A percentile compares a stretch with the other conserved stretches of the same genome.
Evolutionary conservation across 2,113 vertebrate species (phyloP).

Genomic region (Zosterops hypoxanthus): DNA sequence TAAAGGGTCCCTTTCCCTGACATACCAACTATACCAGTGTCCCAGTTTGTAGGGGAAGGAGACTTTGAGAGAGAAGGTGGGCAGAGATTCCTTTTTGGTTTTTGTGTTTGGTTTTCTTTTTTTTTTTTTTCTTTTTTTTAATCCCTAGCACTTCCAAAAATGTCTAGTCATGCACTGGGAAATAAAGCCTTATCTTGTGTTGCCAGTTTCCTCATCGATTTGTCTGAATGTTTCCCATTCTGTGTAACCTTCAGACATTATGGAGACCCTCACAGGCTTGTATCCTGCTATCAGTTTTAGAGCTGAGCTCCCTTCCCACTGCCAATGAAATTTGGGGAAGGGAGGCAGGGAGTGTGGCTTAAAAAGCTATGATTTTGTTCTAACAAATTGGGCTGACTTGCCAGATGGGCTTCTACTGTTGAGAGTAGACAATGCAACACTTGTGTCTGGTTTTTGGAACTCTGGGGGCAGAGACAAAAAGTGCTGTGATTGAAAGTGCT

Average conservation of each 20-base stretch:
- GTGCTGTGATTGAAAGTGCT: not conserved
- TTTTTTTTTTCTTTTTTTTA: not conserved
- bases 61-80: not conserved
- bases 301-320: not conserved
- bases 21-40: not conserved
- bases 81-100: fast-evolving
- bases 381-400: not conserved
- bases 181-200: not conserved
- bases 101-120: not conserved
- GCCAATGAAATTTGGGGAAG: not conserved
- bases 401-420: not conserved
- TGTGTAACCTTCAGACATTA: not conserved
- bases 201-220: not conserved
- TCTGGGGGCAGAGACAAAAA: not conserved
- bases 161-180: not conserved
- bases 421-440: not conserved
- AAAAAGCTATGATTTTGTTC: not conserved
- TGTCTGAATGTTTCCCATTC: not conserved
- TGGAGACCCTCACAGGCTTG: not conserved
- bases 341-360: not conserved
- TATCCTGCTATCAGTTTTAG: not conserved
- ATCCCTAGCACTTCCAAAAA: not conserved
- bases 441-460: not conserved
- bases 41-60: not conserved
- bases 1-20: not conserved